Evolutionary conservation across 2,113 vertebrate species (phyloP), one percentile per base, ranked within the genome.

Genomic region (Percina caprodes): DNA sequence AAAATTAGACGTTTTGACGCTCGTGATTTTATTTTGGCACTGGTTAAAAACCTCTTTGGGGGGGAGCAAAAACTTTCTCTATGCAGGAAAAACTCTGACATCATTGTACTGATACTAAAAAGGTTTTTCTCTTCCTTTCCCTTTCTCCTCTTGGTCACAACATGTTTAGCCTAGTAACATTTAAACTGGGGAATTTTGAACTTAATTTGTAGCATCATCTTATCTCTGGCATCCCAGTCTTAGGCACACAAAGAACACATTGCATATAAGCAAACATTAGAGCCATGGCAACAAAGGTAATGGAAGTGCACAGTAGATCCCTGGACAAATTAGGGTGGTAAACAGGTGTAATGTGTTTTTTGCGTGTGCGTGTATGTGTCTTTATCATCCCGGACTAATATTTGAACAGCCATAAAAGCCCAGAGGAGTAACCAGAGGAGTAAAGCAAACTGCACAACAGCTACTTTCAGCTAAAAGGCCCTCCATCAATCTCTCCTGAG

Each of bases 361-460:
- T 46, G 33, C 18, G 49, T 77, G 69, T 67, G 74, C 56, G 54
- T 78, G 55, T 46, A 51, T 71, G 58, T 67, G 33, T 86, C 74
- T 83, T 73, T 77, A 78, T 87, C 45, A 59, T 58, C 67, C 60
- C 48, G 82, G 59, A 35, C 83, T 83, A 90, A 91, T 92, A 85
- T 91, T 92, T 83, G 54, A 52, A 42, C 67, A 90, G 77, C 52
- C 65, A 69, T 89, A 65, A 89, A 88, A 88, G 74, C 73, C 73
- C 10, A 42, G 39, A 42, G 39, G 39, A 42, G 39, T 87, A 80
- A 81, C 48, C 58, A 42, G 13, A 74, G 51, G 77, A 82, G 68
- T 54, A 68, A 85, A 85, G 49, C 79, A 73, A 88, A 85, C 69
- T 46, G 46, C 45, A 49, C 72, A 68, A 13, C 21, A 26, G 63